Evolutionary conservation across 23 tunicate species (phyloP).

Genomic region (Aplidium turbinatum): DNA sequence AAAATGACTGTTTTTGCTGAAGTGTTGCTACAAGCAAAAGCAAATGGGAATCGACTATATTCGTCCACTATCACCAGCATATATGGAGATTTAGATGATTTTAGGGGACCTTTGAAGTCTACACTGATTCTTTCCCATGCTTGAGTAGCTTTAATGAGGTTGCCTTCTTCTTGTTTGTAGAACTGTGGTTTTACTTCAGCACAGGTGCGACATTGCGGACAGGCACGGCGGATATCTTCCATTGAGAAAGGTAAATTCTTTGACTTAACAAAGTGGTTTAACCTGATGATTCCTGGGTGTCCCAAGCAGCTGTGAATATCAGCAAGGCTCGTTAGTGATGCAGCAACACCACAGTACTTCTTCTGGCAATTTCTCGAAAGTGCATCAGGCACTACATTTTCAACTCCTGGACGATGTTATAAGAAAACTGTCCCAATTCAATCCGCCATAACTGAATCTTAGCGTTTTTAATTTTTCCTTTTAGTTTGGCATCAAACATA

Average conservation of each 20-base stretch:
- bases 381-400: too few species aligned
- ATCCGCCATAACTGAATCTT: constrained; percentile 34
- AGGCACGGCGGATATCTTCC: constrained; percentile 1
- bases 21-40: constrained; percentile 12
- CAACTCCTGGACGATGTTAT: constrained; percentile 21
- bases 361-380: background rate
- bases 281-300: constrained; percentile 14
- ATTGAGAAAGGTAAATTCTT: constrained; percentile 14
- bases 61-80: background rate
- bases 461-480: constrained; percentile 26
- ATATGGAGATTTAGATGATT: constrained; percentile 1
- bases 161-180: background rate
- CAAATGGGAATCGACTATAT: constrained; percentile 18
- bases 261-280: background rate
- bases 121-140: constrained; percentile 15
- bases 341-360: too few species aligned
- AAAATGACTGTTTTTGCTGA: background rate
- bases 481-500: constrained; percentile 14
- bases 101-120: constrained; percentile 10
- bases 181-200: constrained; percentile 25
- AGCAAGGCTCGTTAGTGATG: too few species aligned
- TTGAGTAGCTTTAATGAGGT: background rate
- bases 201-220: background rate
- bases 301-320: background rate
- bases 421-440: constrained; percentile 24